A percentile compares a stretch with the other conserved stretches of the same genome.
phyloP scores from a whole-genome alignment of 2,113 vertebrate species.

The Forbesichthys agassizii region DNA sequence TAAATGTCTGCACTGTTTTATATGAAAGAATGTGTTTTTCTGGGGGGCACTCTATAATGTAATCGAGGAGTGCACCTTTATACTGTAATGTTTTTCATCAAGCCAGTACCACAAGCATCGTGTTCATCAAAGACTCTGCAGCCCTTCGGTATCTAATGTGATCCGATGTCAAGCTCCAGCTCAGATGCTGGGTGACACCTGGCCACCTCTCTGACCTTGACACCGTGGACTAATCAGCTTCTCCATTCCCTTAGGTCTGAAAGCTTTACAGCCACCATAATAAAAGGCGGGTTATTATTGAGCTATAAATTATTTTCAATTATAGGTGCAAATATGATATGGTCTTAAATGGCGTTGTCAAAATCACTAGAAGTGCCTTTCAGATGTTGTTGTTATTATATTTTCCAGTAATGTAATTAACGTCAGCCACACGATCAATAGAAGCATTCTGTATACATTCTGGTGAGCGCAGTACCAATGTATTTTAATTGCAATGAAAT shows the following conservation, averaged over 20 bases:
- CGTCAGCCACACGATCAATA: not conserved
- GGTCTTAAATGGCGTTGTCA: constrained; percentile 15
- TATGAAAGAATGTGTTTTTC: too few relatives aligned
- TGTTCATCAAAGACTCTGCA: not conserved
- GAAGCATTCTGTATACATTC: not conserved
- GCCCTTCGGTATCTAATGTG: not conserved
- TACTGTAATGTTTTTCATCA: too few relatives aligned
- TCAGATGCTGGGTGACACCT: not conserved
- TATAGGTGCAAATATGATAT: constrained; percentile 26
- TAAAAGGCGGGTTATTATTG: constrained; percentile 40
- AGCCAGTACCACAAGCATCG: too few relatives aligned
- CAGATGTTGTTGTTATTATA: too few relatives aligned
- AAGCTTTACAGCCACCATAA: constrained; percentile 36
- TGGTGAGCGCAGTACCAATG: not conserved
- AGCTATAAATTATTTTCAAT: constrained; percentile 40
- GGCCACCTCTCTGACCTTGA: constrained; percentile 35
- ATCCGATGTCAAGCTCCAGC: not conserved
- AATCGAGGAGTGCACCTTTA: too few relatives aligned
- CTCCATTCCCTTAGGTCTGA: constrained; percentile 13
- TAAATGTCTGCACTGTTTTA: too few relatives aligned
- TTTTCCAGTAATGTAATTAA: not conserved
- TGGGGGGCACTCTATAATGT: too few relatives aligned
- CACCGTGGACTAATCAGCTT: constrained; percentile 15
- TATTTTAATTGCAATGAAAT: not conserved
- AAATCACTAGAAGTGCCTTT: constrained; percentile 9